Percentiles rank a stretch among this genome's conserved stretches.
Conservation (phyloP, 2,797 vertebrate genomes). For the Buphagus erythrorhynchus region DNA sequence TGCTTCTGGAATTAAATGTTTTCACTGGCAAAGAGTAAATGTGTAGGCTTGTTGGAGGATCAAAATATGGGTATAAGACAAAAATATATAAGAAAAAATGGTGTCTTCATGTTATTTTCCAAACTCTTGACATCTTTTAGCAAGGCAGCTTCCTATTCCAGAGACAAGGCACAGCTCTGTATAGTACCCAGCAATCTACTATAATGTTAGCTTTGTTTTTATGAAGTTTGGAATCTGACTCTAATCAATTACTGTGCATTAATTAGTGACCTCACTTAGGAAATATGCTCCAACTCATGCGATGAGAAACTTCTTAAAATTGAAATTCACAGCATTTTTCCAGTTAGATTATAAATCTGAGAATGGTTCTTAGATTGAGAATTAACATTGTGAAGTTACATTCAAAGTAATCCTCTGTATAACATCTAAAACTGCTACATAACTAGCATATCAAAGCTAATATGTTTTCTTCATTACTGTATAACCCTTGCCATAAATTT, state of each 20-base stretch:
- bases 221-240: not conserved
- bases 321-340: not conserved
- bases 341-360: not conserved
- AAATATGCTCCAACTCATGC: not conserved
- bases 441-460: not conserved
- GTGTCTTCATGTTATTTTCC: not conserved
- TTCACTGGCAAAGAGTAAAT: not conserved
- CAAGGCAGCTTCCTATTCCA: not conserved
- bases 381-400: not conserved
- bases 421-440: not conserved
- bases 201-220: not conserved
- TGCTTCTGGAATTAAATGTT: not conserved
- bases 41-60: not conserved
- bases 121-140: not conserved
- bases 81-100: not conserved
- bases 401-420: not conserved
- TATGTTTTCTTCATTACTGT: not conserved
- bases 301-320: not conserved
- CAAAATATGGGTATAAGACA: not conserved
- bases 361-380: not conserved
- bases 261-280: not conserved
- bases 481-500: not conserved
- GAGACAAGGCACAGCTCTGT: not conserved
- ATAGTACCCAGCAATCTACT: not conserved
- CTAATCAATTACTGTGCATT: not conserved